Conservation (phyloP, 2,797 vertebrate genomes). For the Brachymystax lenok region DNA sequence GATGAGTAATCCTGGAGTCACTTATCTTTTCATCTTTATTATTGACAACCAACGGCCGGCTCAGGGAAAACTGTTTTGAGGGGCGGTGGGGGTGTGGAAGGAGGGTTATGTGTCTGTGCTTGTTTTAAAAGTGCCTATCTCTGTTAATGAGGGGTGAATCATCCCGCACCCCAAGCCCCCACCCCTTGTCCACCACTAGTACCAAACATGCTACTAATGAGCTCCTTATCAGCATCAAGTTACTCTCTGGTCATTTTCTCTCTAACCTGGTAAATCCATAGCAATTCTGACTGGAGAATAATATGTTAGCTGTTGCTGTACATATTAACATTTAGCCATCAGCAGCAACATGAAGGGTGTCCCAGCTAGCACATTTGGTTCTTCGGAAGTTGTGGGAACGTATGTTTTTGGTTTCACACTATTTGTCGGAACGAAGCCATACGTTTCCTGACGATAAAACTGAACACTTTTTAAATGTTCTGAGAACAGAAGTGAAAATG, state of each 20-base stretch:
- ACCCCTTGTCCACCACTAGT: neutral
- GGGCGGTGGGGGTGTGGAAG: conserved; percentile 16
- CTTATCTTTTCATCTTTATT: conserved; percentile 11
- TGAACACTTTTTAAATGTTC: too few species aligned
- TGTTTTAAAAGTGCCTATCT: conserved; percentile 55
- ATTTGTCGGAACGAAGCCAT: too few species aligned
- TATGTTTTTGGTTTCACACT: too few species aligned
- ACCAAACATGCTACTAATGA: conserved; percentile 7
- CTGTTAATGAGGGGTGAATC: conserved; percentile 62
- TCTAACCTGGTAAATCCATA: too few species aligned
- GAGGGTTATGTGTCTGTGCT: conserved; percentile 29
- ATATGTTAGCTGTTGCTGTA: too few species aligned
- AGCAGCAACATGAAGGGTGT: too few species aligned
- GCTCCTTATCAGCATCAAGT: conserved; percentile 55
- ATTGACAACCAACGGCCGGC: conserved; percentile 15
- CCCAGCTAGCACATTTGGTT: too few species aligned
- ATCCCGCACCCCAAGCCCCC: neutral
- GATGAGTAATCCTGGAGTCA: conserved; percentile 14
- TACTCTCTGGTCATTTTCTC: conserved; percentile 31
- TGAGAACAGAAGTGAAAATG: too few species aligned
- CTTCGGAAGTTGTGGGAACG: too few species aligned
- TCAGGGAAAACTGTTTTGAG: neutral
- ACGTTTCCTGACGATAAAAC: too few species aligned
- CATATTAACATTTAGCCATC: too few species aligned
- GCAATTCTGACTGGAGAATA: too few species aligned